A percentile compares a stretch with the other conserved stretches of the same genome.
Conservation (phyloP, 2,888 invertebrate species). For the Hipparchia semele region DNA sequence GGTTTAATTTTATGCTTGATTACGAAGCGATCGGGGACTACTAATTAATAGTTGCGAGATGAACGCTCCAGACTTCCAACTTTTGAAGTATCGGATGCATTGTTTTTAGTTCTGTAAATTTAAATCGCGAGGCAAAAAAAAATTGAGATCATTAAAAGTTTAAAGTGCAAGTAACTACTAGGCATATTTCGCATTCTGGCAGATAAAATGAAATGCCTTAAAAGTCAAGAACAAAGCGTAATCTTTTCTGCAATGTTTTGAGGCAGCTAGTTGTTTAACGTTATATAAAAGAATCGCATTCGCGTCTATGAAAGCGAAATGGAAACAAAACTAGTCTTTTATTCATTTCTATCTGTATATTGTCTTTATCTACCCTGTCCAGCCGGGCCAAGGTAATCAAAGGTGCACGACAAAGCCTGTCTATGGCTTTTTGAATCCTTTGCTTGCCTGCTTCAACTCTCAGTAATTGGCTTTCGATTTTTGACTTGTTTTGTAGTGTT, state of each 20-base stretch:
- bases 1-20: slow-evolving; percentile 83
- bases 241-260: slow-evolving; percentile 38
- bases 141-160: slow-evolving; percentile 43
- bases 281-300: slow-evolving; percentile 44
- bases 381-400: slow-evolving; percentile 67
- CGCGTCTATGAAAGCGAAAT: slow-evolving; percentile 44
- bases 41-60: slow-evolving; percentile 78
- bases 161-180: slow-evolving; percentile 28
- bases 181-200: slow-evolving; percentile 21
- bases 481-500: slow-evolving; percentile 44
- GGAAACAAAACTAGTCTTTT: slow-evolving; percentile 52
- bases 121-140: slow-evolving; percentile 36
- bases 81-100: slow-evolving; percentile 44
- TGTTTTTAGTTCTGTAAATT: slow-evolving; percentile 44
- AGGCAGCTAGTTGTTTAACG: slow-evolving; percentile 35
- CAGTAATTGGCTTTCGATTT: slow-evolving; percentile 78
- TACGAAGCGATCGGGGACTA: slow-evolving; percentile 67
- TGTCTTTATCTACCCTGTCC: slow-evolving; percentile 53
- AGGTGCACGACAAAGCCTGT: slow-evolving; percentile 75
- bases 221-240: slow-evolving; percentile 38
- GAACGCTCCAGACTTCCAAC: slow-evolving; percentile 51
- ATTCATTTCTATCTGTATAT: slow-evolving; percentile 52
- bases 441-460: slow-evolving; percentile 66
- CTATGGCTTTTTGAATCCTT: slow-evolving; percentile 71
- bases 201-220: slow-evolving; percentile 27